Evolutionary conservation across 2,888 invertebrate species (phyloP).

Genomic region (Drosophila atroscutellata): DNA sequence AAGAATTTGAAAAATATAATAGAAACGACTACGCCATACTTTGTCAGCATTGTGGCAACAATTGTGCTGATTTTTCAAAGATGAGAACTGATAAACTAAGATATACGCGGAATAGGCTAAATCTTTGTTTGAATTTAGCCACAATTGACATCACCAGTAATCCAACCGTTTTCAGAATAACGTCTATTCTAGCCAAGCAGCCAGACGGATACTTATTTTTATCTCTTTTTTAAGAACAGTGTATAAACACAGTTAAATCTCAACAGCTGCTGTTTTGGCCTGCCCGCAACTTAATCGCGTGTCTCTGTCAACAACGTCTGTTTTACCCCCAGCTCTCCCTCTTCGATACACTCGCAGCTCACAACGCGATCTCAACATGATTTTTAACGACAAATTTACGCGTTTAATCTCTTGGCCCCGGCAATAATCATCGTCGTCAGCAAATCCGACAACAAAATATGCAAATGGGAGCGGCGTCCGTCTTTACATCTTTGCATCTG

Average conservation of each 20-base stretch:
- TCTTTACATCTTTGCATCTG: conserved; percentile 24
- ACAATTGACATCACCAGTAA: neutral
- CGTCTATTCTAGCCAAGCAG: neutral
- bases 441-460: conserved; percentile 66
- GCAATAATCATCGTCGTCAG: conserved; percentile 58
- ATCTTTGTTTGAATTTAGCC: neutral
- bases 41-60: neutral
- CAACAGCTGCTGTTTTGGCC: conserved; percentile 55
- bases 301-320: conserved; percentile 31
- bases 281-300: conserved; percentile 47
- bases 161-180: neutral
- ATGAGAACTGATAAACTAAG: neutral
- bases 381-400: conserved; percentile 80
- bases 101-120: neutral
- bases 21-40: neutral
- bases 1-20: neutral
- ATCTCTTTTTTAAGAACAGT: neutral
- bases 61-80: neutral
- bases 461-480: conserved; percentile 66
- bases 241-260: conserved; percentile 52
- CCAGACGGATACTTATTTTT: neutral
- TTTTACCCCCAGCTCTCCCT: neutral
- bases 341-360: neutral
- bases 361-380: conserved; percentile 62
- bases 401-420: conserved; percentile 70